Evolutionary conservation across 1,140 invertebrate species (phyloP).

Genomic region (Archegozetes longisetosus): DNA sequence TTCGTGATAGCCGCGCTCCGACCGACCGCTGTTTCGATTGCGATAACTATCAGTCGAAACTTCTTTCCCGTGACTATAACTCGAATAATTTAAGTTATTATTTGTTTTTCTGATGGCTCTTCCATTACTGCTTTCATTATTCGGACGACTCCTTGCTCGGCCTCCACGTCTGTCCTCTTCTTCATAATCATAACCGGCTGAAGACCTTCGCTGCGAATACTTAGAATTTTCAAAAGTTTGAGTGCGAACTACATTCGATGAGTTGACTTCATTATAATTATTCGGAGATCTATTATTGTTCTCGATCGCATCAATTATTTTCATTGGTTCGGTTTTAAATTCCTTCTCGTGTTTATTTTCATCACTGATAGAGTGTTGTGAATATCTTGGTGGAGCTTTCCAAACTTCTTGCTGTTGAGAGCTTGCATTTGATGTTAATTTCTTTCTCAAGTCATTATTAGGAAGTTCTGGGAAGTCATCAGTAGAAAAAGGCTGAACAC

Average conservation of each 20-base stretch:
- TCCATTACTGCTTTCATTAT: background rate
- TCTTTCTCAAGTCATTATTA: conserved; percentile 2
- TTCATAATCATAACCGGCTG: background rate
- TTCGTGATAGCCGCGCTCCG: background rate
- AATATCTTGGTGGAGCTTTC: conserved; percentile 2
- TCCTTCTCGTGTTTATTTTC: background rate
- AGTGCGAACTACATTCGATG: conserved; percentile 12
- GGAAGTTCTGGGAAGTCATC: conserved; percentile 15
- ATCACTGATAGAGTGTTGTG: conserved; percentile 8
- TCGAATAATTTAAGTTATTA: conserved; percentile 10
- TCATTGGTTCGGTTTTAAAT: conserved; percentile 1
- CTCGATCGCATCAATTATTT: background rate
- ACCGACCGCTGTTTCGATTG: background rate
- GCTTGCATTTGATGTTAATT: conserved; percentile 11
- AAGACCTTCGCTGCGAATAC: conserved; percentile 1
- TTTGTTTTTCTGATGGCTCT: conserved; percentile 14
- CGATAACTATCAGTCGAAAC: conserved; percentile 12
- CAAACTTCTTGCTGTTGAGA: conserved; percentile 14
- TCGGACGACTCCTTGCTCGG: background rate
- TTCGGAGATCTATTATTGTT: background rate
- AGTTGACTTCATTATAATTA: background rate
- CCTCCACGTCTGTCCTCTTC: conserved; percentile 1
- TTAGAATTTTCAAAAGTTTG: conserved; percentile 20
- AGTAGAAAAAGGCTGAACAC: conserved; percentile 1
- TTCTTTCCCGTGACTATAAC: conserved; percentile 20